These are phyloP conservation scores for Tetramorium simillimum DNA, from an alignment of 1,140 invertebrate species.

Conservation along the genomic window DNA sequence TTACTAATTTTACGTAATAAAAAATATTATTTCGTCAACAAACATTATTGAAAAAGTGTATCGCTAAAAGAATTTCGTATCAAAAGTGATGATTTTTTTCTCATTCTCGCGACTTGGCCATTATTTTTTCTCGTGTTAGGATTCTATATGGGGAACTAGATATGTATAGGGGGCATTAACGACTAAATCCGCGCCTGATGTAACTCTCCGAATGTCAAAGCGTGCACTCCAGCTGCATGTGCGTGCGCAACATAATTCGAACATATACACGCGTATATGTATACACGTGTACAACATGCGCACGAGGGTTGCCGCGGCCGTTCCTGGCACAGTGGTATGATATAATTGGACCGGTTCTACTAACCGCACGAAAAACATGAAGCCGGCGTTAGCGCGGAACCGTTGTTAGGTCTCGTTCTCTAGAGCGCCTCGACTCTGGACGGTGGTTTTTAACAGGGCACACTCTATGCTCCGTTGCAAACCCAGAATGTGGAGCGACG, in stretches of 20 bases:
- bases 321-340: slow-evolving; percentile 74
- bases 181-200: background rate
- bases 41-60: background rate
- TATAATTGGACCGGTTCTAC: slow-evolving; percentile 83
- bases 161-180: background rate
- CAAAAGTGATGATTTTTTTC: background rate
- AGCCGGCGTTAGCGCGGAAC: slow-evolving; percentile 52
- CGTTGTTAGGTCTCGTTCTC: slow-evolving; percentile 69
- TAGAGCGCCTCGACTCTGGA: slow-evolving; percentile 3
- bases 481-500: slow-evolving; percentile 26
- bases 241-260: slow-evolving; percentile 23
- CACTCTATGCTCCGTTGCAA: slow-evolving; percentile 46
- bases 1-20: background rate
- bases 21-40: background rate
- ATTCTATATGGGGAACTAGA: background rate
- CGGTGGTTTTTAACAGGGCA: slow-evolving; percentile 37
- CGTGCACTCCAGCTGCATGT: background rate
- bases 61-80: background rate
- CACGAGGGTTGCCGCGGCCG: slow-evolving; percentile 66
- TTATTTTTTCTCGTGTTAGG: background rate
- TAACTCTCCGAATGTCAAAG: background rate
- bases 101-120: background rate
- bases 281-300: background rate
- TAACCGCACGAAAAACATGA: slow-evolving; percentile 75
- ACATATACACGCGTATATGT: background rate